Base-by-base conservation (phyloP, 1,140 invertebrate genomes). In the Cyrtorhinus lividipennis region DNA sequence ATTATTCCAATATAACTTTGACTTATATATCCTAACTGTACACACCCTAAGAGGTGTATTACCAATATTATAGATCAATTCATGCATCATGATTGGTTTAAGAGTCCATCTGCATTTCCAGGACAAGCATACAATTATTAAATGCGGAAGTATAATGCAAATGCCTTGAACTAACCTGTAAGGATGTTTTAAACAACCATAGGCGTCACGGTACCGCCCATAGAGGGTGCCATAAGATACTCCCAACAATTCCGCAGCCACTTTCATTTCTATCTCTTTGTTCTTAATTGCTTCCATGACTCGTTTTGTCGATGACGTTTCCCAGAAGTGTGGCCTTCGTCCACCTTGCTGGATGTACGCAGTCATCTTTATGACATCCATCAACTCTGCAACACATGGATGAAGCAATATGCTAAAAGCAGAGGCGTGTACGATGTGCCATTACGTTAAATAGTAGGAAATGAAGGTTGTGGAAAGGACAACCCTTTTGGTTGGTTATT, bases 261-360 rank as follows among this genome's bases (percentile, higher is more conserved):
- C 86, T 75, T 93, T 93, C 90, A 93, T 93, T 75, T 93, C 90
- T 68, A 93, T 73, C 76, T 90, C 88, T 75, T 91, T 92, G 67
- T 87, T 87, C 68, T 89, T 86, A 23, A 91, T 90, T 15, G 88
- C 86, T 72, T 92, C 88, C 85, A 93, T 88, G 44, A 92, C 83
- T 58, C 84, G 79, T 72, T 85, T 81, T 56, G 86, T 87, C 64
- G 86, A 86, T 1, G 84, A 82, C 72, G 92, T 89, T 71, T 92
- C 89, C 90, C 90, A 93, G 73, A 92, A 93, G 71, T 93, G 89
- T 64, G 90, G 89, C 44, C 90, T 75, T 27, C 89, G 74, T 1
- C 89, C 88, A 68, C 87, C 88, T 69, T 86, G 85, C 65, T 73
- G 72, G 67, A 92, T 75, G 71, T 92, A 92, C 70, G 90, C 88